Conservation (phyloP, 2,797 vertebrate genomes). For the Allobates femoralis region DNA sequence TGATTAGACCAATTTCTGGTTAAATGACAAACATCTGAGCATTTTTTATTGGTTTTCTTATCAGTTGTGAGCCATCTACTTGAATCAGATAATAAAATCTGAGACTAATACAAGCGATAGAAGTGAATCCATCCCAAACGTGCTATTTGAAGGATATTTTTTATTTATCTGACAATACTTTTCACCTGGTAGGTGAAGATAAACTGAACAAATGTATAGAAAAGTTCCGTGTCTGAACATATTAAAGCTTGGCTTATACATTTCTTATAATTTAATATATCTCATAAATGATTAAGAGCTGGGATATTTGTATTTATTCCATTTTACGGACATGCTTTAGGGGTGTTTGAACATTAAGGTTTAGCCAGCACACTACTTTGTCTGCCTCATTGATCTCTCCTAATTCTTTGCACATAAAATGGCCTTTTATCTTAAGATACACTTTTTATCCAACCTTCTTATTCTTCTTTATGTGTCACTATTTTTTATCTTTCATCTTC, state of each 20-base stretch:
- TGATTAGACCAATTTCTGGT: too few species aligned
- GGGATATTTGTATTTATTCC: not conserved
- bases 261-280: not conserved
- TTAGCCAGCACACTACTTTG: not conserved
- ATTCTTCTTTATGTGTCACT: not conserved
- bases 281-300: not conserved
- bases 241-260: not conserved
- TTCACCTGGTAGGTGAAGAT: not conserved
- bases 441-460: not conserved
- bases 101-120: too few species aligned
- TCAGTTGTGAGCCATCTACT: not conserved
- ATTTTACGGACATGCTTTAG: not conserved
- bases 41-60: not conserved
- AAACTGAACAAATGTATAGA: not conserved
- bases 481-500: not conserved
- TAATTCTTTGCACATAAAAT: not conserved
- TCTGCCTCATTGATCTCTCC: not conserved
- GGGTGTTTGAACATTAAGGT: not conserved
- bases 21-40: not conserved
- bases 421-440: not conserved
- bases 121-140: too few species aligned
- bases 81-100: too few species aligned
- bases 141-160: too few species aligned
- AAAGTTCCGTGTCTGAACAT: not conserved
- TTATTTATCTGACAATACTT: not conserved